A percentile compares a stretch with the other conserved stretches of the same genome.
These are phyloP conservation scores for Palythoa grandiflora DNA, from an alignment of 92 coral and sea anemone species.

Conservation along the genomic window DNA sequence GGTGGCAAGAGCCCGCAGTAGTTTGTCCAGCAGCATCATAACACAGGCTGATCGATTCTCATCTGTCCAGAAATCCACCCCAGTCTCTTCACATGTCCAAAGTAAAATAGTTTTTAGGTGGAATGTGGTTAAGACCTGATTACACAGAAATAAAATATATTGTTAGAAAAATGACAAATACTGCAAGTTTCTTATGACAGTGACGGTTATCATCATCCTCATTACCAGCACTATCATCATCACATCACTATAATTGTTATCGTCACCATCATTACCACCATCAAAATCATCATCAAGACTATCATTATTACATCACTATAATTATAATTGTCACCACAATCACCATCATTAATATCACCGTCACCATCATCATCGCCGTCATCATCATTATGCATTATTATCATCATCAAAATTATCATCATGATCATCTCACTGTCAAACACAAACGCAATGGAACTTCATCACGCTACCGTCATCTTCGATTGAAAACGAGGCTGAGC, in stretches of 20 bases:
- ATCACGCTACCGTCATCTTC: too few species aligned
- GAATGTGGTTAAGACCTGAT: constrained; percentile 60
- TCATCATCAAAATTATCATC: too few species aligned
- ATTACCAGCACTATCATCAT: background rate
- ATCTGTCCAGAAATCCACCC: constrained; percentile 66
- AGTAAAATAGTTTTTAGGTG: constrained; percentile 74
- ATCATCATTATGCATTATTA: too few species aligned
- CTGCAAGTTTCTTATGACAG: background rate
- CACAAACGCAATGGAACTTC: too few species aligned
- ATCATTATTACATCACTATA: too few species aligned
- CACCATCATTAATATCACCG: too few species aligned
- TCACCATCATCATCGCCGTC: too few species aligned
- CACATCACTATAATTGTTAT: too few species aligned
- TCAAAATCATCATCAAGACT: too few species aligned
- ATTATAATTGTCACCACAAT: too few species aligned
- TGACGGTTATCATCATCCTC: background rate
- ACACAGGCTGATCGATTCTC: constrained; percentile 73
- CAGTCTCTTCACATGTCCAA: constrained; percentile 70
- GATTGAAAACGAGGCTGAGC: too few species aligned
- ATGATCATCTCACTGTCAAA: too few species aligned
- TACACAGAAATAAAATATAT: background rate
- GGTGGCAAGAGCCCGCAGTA: constrained; percentile 59
- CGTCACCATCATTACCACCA: background rate
- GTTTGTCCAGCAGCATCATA: constrained; percentile 68
- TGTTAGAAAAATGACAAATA: background rate